A percentile compares a stretch with the other conserved stretches of the same genome.
phyloP scores from a whole-genome alignment of 2,888 invertebrate species.

The Pecten maximus region DNA sequence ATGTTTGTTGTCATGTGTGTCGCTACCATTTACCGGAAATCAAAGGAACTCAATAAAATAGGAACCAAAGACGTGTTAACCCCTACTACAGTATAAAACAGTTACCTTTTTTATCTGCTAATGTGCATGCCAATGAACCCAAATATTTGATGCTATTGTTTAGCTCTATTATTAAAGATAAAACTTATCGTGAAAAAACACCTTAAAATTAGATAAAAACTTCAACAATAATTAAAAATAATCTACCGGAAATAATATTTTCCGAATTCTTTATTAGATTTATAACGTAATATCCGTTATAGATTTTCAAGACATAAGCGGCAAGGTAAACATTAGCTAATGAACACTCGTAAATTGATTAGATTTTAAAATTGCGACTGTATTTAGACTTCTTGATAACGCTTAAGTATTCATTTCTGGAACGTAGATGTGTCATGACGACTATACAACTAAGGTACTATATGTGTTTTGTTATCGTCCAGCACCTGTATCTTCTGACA shows the following conservation, averaged over 20 bases:
- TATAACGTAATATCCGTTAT: not conserved
- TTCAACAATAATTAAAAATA: not conserved
- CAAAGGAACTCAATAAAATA: not conserved
- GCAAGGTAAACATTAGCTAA: not conserved
- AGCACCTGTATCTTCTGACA: not conserved
- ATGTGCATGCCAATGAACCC: too few relatives aligned
- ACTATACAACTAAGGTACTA: not conserved
- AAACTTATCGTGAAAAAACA: not conserved
- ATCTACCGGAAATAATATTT: not conserved
- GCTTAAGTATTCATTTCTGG: not conserved
- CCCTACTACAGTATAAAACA: not conserved
- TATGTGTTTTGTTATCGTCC: not conserved
- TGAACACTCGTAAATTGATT: not conserved
- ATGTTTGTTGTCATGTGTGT: conserved; percentile 22
- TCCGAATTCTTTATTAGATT: not conserved
- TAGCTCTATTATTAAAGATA: not conserved
- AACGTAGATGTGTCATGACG: not conserved
- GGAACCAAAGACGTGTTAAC: not conserved
- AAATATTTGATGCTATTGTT: too few relatives aligned
- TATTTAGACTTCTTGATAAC: not conserved
- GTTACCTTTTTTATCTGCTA: not conserved
- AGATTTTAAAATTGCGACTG: not conserved
- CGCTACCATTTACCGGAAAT: not conserved
- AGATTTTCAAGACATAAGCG: not conserved
- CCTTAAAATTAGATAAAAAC: not conserved